Percentiles rank a stretch among this genome's conserved stretches.
Evolutionary conservation across 2,797 vertebrate genomes (phyloP).

Genomic region (Agapornis canus): DNA sequence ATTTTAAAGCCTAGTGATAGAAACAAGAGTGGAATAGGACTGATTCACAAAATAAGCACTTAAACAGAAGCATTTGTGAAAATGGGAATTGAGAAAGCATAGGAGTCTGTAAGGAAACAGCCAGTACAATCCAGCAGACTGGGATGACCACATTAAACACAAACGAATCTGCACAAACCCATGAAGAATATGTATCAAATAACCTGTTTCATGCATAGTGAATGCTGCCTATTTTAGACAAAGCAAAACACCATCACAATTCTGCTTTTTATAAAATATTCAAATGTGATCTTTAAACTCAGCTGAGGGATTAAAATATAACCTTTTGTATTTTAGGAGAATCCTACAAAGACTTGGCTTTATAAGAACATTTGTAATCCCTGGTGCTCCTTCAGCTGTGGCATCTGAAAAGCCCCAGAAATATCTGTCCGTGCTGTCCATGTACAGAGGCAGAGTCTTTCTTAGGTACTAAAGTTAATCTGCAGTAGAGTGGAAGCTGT

Average conservation of each 20-base stretch:
- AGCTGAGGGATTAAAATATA: not conserved
- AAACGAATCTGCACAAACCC: not conserved
- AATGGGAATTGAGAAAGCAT: not conserved
- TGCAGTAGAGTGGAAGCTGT: not conserved
- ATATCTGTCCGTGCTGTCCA: not conserved
- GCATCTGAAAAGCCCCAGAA: not conserved
- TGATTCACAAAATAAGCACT: not conserved
- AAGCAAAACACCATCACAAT: not conserved
- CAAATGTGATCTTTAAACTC: not conserved
- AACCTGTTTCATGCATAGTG: not conserved
- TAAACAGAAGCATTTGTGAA: constrained; percentile 18
- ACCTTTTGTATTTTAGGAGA: not conserved
- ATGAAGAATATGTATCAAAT: not conserved
- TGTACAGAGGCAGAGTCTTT: not conserved
- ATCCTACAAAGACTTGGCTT: not conserved
- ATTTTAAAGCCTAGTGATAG: not conserved
- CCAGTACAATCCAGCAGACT: not conserved
- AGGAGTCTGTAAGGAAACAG: not conserved
- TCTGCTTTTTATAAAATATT: not conserved
- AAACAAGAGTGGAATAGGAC: not conserved
- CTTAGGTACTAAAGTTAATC: not conserved
- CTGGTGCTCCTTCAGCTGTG: not conserved
- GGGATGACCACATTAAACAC: not conserved
- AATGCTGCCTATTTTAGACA: not conserved
- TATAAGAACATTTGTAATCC: not conserved